These are phyloP conservation scores for Chaetodon auriga DNA, from an alignment of 2,113 vertebrate genomes.

Conservation along the genomic window DNA sequence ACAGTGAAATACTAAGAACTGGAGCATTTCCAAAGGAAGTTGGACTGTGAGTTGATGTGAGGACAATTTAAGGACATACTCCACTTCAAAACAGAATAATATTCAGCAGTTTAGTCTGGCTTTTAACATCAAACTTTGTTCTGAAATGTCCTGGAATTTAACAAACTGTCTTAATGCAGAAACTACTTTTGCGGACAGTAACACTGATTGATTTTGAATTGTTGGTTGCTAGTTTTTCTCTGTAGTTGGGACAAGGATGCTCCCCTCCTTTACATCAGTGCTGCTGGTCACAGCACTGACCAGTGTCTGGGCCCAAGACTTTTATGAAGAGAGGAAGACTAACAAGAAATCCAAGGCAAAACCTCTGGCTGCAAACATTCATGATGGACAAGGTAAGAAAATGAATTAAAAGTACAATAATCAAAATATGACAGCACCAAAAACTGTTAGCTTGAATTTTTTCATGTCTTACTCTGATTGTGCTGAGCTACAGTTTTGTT, in stretches of 20 bases:
- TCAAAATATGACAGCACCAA: neutral
- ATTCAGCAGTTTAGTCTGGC: neutral
- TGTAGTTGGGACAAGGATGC: constrained; percentile 79
- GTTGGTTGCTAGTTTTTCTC: constrained; percentile 20
- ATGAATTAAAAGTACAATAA: neutral
- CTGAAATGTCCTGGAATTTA: neutral
- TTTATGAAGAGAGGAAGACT: constrained; percentile 79
- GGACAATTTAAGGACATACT: neutral
- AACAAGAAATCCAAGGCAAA: constrained; percentile 79
- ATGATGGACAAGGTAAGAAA: constrained; percentile 80
- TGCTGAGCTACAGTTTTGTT: neutral
- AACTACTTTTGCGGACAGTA: neutral
- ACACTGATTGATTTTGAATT: constrained; percentile 21
- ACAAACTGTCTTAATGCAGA: neutral
- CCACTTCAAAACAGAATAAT: neutral
- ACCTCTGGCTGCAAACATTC: constrained; percentile 74
- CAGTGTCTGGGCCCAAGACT: constrained; percentile 82
- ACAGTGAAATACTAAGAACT: constrained; percentile 18
- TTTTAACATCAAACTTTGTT: neutral
- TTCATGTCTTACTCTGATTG: neutral
- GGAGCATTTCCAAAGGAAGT: constrained; percentile 25
- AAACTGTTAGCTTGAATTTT: neutral
- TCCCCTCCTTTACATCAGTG: constrained; percentile 76
- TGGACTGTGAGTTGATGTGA: constrained; percentile 35
- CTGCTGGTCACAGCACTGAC: constrained; percentile 83